Evolutionary conservation across 1,140 invertebrate species (phyloP).

Genomic region (Ladona fulva): DNA sequence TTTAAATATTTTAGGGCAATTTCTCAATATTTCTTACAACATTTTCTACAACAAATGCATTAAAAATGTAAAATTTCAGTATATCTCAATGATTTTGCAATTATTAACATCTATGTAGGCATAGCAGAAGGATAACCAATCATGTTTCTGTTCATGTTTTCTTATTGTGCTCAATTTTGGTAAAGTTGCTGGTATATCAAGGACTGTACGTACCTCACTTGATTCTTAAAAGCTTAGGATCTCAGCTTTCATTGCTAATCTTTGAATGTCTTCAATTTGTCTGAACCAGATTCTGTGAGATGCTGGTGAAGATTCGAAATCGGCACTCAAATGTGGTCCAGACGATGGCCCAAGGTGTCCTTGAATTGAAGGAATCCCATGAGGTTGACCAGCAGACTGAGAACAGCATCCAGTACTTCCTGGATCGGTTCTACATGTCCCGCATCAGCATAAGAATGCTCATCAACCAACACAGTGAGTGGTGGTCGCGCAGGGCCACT

Average conservation of each 20-base stretch:
- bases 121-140: no score
- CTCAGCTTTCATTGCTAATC: neutral
- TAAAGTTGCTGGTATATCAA: no score
- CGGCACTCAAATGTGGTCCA: conserved; percentile 93
- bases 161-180: neutral
- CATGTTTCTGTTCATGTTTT: neutral
- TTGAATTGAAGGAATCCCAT: conserved; percentile 91
- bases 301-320: conserved; percentile 83
- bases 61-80: no score
- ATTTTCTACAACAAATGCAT: no score
- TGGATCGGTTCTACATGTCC: conserved; percentile 96
- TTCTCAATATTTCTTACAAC: no score
- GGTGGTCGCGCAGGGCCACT: neutral
- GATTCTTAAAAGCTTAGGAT: no score
- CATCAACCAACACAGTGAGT: conserved; percentile 97
- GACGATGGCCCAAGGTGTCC: conserved; percentile 96
- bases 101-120: no score
- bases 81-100: no score
- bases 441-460: conserved; percentile 96
- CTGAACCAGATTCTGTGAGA: conserved; percentile 69
- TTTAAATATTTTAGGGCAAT: no score
- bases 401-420: conserved; percentile 95
- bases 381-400: conserved; percentile 80
- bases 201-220: no score
- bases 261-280: neutral